Evolutionary conservation across 2,888 invertebrate genomes (phyloP), one percentile per base, ranked within the genome.

Genomic region (Aphodius granarius): DNA sequence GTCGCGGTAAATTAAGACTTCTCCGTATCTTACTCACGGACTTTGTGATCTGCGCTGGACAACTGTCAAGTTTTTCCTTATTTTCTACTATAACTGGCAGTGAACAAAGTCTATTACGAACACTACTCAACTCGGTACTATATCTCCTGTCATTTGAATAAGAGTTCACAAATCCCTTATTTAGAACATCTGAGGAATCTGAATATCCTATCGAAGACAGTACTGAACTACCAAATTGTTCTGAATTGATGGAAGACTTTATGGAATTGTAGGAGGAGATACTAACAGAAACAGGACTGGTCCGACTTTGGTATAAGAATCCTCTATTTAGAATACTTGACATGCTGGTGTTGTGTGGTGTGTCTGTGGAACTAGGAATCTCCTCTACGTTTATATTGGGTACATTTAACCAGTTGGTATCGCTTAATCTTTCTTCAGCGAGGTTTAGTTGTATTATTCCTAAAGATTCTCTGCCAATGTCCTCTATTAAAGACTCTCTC

Each of bases 391-490:
- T 19, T 23, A 71, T 66, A 5, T 75, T 63, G 63, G 75, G 75
- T 22, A 75, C 66, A 66, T 66, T 66, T 15, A 66, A 43, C 75
- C 75, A 75, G 17, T 72, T 72, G 18, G 62, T 16, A 62, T 75
- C 75, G 18, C 72, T 63, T 18, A 72, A 72, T 17, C 63, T 66
- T 18, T 43, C 3, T 5, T 65, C 63, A n/a, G 21, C 22, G 9
- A 66, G 63, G 63, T 75, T 68, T 20, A 75, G 5, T n/a, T 72
- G 71, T 22, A 75, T 16, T 65, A 75, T 66, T 17, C 75, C 75
- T 16, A 75, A 62, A 20, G 75, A 75, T 18, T 75, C 75, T 17
- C 75, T 20, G 4, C 75, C 71, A 15, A 43, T 13, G 43, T 43
- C 43, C n/a, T n/a, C n/a, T n/a, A n/a, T n/a, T 9, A 43, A 43